These are phyloP conservation scores for Pedionomus torquatus DNA, from an alignment of 2,113 vertebrate genomes.

Conservation along the genomic window DNA sequence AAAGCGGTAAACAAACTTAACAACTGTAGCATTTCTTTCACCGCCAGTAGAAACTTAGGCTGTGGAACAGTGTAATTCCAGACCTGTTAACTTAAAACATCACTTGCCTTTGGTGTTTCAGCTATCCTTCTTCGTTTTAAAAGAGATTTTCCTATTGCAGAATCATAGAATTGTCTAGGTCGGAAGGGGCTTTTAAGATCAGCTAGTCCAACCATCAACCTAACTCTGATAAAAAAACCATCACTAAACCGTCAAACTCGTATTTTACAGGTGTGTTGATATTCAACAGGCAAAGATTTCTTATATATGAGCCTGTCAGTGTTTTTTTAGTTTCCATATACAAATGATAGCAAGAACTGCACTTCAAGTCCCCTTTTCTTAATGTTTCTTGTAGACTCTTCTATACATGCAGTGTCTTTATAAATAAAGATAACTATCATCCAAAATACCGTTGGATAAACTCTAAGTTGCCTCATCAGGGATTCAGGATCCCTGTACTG, in stretches of 20 bases:
- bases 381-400: not conserved
- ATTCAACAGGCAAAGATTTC: not conserved
- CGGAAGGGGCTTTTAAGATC: too few species aligned
- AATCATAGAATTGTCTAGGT: too few species aligned
- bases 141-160: not conserved
- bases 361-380: not conserved
- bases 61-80: not conserved
- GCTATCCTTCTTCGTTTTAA: not conserved
- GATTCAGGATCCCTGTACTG: not conserved
- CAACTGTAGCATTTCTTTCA: not conserved
- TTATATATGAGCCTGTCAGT: not conserved
- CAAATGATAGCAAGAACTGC: not conserved
- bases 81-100: not conserved
- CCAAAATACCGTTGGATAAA: not conserved
- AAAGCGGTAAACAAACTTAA: not conserved
- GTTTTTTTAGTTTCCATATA: not conserved
- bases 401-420: not conserved
- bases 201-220: too few species aligned
- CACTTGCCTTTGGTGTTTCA: not conserved
- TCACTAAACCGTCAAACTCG: not conserved
- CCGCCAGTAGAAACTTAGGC: not conserved
- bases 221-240: too few species aligned
- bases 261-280: not conserved
- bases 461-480: not conserved
- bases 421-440: not conserved